Evolutionary conservation across 2,888 invertebrate species (phyloP).

Genomic region (Dolomedes plantarius): DNA sequence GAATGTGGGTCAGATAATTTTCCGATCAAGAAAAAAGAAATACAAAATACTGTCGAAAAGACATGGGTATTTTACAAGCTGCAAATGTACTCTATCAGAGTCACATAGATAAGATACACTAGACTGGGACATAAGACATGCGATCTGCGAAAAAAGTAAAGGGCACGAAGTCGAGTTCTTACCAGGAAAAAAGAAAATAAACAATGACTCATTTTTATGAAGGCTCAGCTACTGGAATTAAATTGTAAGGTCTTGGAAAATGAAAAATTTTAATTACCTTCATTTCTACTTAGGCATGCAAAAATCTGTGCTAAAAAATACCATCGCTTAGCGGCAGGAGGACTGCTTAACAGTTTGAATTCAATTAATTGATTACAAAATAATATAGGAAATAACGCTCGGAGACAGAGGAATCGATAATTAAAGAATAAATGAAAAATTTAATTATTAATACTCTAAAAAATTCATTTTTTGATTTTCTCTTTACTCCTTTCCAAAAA

Average conservation of each 20-base stretch:
- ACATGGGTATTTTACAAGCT: too few species aligned
- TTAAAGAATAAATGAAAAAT: background rate
- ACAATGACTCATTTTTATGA: background rate
- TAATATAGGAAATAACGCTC: background rate
- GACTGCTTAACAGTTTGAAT: background rate
- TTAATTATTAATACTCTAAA: background rate
- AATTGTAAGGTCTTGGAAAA: background rate
- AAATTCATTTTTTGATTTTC: background rate
- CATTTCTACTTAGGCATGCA: background rate
- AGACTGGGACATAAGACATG: too few species aligned
- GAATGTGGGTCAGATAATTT: too few species aligned
- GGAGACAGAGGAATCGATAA: background rate
- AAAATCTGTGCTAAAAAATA: background rate
- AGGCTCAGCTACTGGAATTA: background rate
- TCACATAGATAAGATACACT: too few species aligned
- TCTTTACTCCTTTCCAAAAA: background rate
- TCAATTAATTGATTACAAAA: slow-evolving; percentile 3
- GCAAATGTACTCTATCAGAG: too few species aligned
- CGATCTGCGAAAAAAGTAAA: too few species aligned
- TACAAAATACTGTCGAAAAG: too few species aligned
- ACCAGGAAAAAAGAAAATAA: too few species aligned
- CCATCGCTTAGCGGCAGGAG: background rate
- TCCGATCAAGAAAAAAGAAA: too few species aligned
- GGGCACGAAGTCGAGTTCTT: too few species aligned
- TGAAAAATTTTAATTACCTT: slow-evolving; percentile 6